Evolutionary conservation across 1,140 invertebrate genomes (phyloP).

Genomic region (Cherax destructor): DNA sequence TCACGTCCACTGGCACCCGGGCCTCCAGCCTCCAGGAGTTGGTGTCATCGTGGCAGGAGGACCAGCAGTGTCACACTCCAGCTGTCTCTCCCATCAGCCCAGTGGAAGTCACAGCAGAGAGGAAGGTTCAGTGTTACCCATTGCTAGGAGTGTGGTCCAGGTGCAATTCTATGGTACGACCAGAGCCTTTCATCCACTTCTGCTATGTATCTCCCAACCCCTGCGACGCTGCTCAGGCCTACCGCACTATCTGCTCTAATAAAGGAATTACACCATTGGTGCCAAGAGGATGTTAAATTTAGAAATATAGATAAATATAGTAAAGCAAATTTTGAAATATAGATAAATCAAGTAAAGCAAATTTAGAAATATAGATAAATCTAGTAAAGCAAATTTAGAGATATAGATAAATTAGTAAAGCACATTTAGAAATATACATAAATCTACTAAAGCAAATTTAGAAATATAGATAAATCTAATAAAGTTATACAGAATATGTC

Average conservation of each 20-base stretch:
- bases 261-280: not conserved
- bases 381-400: too few relatives aligned
- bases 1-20: conserved; percentile 26
- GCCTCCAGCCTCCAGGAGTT: conserved; percentile 36
- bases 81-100: conserved; percentile 7
- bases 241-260: conserved; percentile 1
- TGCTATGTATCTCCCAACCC: not conserved
- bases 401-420: too few relatives aligned
- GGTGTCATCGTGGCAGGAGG: conserved; percentile 48
- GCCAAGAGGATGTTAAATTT: not conserved
- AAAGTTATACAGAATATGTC: too few relatives aligned
- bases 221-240: conserved; percentile 1
- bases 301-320: not conserved
- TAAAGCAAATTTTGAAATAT: too few relatives aligned
- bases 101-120: not conserved
- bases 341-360: not conserved
- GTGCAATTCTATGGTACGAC: conserved; percentile 16
- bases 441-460: not conserved
- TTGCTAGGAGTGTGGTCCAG: not conserved
- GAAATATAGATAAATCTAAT: too few relatives aligned
- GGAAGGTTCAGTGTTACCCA: not conserved
- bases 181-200: conserved; percentile 27
- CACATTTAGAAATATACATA: not conserved
- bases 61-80: conserved; percentile 26
- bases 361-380: not conserved